Percentiles rank a stretch among this genome's conserved stretches.
These are phyloP conservation scores for Hemibagrus wyckioides DNA, from an alignment of 2,113 vertebrate genomes.

Conservation along the genomic window DNA sequence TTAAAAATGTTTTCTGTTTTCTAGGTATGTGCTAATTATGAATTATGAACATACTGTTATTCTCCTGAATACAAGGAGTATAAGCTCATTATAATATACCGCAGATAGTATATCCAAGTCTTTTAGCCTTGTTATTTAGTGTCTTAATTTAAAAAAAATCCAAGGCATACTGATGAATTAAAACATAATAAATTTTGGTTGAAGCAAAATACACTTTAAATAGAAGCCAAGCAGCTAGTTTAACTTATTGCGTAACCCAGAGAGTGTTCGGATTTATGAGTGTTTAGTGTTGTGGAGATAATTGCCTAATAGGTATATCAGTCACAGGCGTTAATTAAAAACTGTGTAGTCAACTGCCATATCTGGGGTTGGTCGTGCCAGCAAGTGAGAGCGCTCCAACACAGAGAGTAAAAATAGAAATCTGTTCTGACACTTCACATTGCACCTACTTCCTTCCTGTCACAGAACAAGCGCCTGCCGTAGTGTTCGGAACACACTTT, in stretches of 20 bases:
- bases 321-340: conserved; percentile 64
- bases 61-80: background rate
- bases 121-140: background rate
- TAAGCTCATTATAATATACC: background rate
- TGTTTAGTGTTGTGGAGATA: conserved; percentile 38
- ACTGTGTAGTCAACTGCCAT: conserved; percentile 65
- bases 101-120: background rate
- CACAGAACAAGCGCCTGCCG: conserved; percentile 45
- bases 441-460: conserved; percentile 63
- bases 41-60: background rate
- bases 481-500: background rate
- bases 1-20: background rate
- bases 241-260: background rate
- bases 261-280: background rate
- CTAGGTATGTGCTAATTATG: background rate
- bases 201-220: background rate
- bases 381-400: conserved; percentile 54
- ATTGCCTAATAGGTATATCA: conserved; percentile 57
- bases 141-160: background rate
- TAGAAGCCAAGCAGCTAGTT: background rate
- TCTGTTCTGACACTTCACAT: conserved; percentile 60
- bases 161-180: background rate
- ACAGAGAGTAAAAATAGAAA: conserved; percentile 67
- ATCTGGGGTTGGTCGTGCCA: conserved; percentile 35
- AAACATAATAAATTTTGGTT: background rate